Base-by-base conservation (phyloP, 2,888 invertebrate species). In the Protonemura montana region DNA sequence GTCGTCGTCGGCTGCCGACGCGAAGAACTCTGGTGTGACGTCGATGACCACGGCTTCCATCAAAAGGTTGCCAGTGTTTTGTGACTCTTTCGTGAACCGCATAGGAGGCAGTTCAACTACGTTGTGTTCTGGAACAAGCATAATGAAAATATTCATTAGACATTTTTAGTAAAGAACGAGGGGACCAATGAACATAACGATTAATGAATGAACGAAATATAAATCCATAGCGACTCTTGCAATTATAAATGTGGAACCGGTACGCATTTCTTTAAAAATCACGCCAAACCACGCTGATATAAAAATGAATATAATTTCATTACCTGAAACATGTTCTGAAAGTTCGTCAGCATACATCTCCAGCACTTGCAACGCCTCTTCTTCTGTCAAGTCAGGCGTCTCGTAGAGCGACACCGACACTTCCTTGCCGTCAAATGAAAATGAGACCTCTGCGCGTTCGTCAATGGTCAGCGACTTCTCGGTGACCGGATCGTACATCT, bases 341-440 rank as follows among this genome's bases (percentile, higher is more conserved):
- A 97, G 93, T 91, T 98, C 97, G 90, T 98, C 97, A 0, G 98
- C 98, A 90, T 97, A 98, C 97, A 98, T 97, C 93, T 98, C 97
- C 0, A 97, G 96, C 89, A 98, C 97, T 92, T 97, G 96, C 42
- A 97, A 92, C 0, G 97, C 98, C 92, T 98, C 97, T 91, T 97
- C 97, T 91, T 98, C 97, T 0, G 97, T 98, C 85, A 98, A 92
- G 91, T 98, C 98, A 0, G 98, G 98, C 0, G 98, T 98, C 92
- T 98, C 98, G 90, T 97, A 98, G 0, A 98, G 91, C 2, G 97
- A 97, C 0, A 97, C 97, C 0, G 97, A 97, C 0, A 97, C 97
- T 92, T 98, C 97, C 92, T 97, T 97, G 0, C 97, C 97, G 89
- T 97, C 97, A 89, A 98, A 97, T 0, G 97, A 97, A 90, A 97